These are phyloP conservation scores for Pogonomyrmex barbatus DNA, from an alignment of 1,140 invertebrate species.

Conservation along the genomic window DNA sequence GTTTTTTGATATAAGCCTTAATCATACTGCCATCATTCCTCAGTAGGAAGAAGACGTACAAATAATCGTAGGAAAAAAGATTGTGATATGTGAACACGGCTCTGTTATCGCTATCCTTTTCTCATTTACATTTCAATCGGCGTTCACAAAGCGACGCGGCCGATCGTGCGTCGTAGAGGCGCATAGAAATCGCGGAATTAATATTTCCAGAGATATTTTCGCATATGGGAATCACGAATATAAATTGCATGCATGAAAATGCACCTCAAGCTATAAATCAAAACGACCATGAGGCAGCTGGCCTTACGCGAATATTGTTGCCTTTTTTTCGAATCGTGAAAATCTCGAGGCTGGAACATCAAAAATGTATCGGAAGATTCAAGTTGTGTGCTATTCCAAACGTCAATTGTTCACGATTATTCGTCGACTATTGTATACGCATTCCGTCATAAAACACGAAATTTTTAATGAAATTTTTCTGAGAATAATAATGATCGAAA, in stretches of 20 bases:
- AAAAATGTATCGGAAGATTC: slow-evolving; percentile 19
- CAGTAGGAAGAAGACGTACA: slow-evolving; percentile 4
- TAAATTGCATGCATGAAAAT: slow-evolving; percentile 55
- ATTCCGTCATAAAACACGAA: neutral
- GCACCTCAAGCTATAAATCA: slow-evolving; percentile 46
- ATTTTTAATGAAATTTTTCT: neutral
- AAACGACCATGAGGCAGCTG: slow-evolving; percentile 19
- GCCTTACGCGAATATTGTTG: slow-evolving; percentile 17
- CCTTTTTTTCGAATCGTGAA: slow-evolving; percentile 19
- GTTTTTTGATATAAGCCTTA: neutral
- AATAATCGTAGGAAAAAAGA: neutral
- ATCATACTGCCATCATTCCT: neutral
- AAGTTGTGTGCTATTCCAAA: neutral
- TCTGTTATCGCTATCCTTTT: slow-evolving; percentile 48
- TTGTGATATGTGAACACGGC: slow-evolving; percentile 6
- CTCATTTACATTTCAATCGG: slow-evolving; percentile 60
- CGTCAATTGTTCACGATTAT: neutral
- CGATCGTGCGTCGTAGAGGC: slow-evolving; percentile 37
- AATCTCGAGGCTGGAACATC: slow-evolving; percentile 22
- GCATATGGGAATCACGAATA: slow-evolving; percentile 32
- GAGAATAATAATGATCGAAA: neutral
- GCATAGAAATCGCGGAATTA: slow-evolving; percentile 56
- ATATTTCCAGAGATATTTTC: slow-evolving; percentile 57
- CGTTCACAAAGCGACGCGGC: slow-evolving; percentile 42
- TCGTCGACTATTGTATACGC: neutral